Percentiles rank a stretch among this genome's conserved stretches.
Conservation (phyloP, 2,888 invertebrate genomes). For the Pristionchus fissidentatus region DNA sequence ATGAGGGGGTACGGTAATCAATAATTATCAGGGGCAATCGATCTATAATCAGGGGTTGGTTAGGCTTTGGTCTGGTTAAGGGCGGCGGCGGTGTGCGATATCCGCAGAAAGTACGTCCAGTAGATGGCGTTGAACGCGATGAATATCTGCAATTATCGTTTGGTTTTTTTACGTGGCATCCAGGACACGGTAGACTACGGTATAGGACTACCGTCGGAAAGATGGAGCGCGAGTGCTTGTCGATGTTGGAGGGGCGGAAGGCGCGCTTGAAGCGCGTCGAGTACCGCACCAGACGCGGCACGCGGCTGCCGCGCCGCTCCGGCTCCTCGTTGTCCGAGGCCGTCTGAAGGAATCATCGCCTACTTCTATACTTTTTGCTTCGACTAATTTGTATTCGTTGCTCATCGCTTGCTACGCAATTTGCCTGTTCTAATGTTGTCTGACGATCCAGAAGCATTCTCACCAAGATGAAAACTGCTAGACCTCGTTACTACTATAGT, state of each 20-base stretch:
- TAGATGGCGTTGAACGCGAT: constrained; percentile 88
- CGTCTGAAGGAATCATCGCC: background rate
- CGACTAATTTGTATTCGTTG: too few species aligned
- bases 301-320: background rate
- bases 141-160: constrained; percentile 82
- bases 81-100: constrained; percentile 53
- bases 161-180: too few species aligned
- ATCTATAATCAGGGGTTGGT: background rate
- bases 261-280: constrained; percentile 25
- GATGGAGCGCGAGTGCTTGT: constrained; percentile 97
- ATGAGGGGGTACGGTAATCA: too few species aligned
- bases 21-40: constrained; percentile 11
- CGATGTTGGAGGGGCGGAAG: constrained; percentile 91
- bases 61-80: background rate
- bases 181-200: too few species aligned
- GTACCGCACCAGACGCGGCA: constrained; percentile 24
- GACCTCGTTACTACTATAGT: too few species aligned
- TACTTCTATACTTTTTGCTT: too few species aligned
- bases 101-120: constrained; percentile 63
- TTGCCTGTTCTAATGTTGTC: too few species aligned
- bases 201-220: constrained; percentile 85
- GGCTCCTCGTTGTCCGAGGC: background rate
- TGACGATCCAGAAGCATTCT: too few species aligned
- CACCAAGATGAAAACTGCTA: too few species aligned
- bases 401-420: too few species aligned